Percentiles rank a stretch among this genome's conserved stretches.
phyloP scores from a whole-genome alignment of 2,888 invertebrate species.

The Axea sp. region DNA sequence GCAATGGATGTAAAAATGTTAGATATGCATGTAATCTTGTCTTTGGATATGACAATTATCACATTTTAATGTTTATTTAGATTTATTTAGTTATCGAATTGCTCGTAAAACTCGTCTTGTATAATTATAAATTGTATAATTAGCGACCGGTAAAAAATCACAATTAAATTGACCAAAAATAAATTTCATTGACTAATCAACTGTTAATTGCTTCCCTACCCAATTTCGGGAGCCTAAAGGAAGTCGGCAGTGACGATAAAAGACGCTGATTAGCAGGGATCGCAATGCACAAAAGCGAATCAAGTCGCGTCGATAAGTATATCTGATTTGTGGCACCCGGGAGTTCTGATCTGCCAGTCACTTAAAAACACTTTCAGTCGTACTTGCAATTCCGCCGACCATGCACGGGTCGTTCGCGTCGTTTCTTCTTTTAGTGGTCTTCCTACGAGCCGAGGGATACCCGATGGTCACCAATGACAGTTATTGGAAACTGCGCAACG shows the following conservation, averaged over 20 bases:
- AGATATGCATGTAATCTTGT: no score
- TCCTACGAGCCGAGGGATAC: not conserved
- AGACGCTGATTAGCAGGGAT: not conserved
- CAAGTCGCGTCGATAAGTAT: constrained; percentile 5
- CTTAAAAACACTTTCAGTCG: constrained; percentile 2
- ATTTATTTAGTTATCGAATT: no score
- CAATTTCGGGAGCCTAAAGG: not conserved
- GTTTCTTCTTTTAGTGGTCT: not conserved
- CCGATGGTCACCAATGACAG: not conserved
- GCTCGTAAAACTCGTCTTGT: no score
- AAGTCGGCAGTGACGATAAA: not conserved
- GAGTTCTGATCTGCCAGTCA: not conserved
- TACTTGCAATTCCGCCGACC: not conserved
- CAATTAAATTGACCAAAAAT: no score
- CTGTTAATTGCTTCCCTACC: not conserved
- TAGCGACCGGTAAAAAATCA: no score
- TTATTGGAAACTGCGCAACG: constrained; percentile 75
- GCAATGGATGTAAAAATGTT: no score
- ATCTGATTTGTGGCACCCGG: constrained; percentile 1
- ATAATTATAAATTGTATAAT: no score
- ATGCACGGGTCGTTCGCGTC: not conserved
- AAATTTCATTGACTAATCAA: no score
- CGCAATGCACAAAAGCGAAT: not conserved
- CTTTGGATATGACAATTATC: no score
- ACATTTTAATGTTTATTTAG: no score